These are phyloP conservation scores for Pseudomyrmex flavicornis DNA, from an alignment of 1,140 invertebrate species.

Conservation along the genomic window DNA sequence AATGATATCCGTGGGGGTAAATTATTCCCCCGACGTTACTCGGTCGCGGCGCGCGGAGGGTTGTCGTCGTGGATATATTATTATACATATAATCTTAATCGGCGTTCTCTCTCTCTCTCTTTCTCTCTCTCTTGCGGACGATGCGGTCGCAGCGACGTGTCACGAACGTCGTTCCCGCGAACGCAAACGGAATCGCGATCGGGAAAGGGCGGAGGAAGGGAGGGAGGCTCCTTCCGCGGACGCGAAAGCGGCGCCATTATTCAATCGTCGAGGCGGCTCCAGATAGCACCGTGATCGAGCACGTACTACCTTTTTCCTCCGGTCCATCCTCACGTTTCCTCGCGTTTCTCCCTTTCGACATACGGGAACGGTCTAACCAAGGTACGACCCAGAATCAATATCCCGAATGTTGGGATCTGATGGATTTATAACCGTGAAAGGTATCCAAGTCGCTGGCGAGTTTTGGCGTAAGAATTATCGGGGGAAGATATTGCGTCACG, in stretches of 20 bases:
- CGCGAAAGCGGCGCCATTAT: slow-evolving; percentile 46
- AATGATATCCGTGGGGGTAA: slow-evolving; percentile 74
- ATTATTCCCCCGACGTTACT: slow-evolving; percentile 72
- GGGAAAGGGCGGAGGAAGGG: not conserved
- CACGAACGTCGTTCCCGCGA: not conserved
- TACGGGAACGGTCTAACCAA: slow-evolving; percentile 34
- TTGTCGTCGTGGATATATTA: slow-evolving; percentile 40
- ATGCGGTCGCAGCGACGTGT: not conserved
- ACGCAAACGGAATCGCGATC: slow-evolving; percentile 30
- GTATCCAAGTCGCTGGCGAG: slow-evolving; percentile 38
- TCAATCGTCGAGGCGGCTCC: slow-evolving; percentile 48
- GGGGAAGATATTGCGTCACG: slow-evolving; percentile 38
- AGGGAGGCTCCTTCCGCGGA: slow-evolving; percentile 22
- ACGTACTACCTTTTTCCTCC: slow-evolving; percentile 53
- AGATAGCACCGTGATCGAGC: slow-evolving; percentile 67
- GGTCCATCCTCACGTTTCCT: not conserved
- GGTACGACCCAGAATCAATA: slow-evolving; percentile 57
- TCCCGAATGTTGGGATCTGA: slow-evolving; percentile 53
- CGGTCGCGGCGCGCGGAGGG: not conserved
- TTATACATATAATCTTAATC: slow-evolving; percentile 45
- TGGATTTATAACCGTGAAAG: slow-evolving; percentile 55
- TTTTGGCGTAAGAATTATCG: slow-evolving; percentile 60
- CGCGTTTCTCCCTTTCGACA: not conserved
- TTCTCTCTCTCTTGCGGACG: too few relatives aligned
- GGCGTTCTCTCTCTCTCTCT: not conserved